These are phyloP conservation scores for Eumerus sabulonum DNA, from an alignment of 2,888 invertebrate genomes.

Conservation along the genomic window DNA sequence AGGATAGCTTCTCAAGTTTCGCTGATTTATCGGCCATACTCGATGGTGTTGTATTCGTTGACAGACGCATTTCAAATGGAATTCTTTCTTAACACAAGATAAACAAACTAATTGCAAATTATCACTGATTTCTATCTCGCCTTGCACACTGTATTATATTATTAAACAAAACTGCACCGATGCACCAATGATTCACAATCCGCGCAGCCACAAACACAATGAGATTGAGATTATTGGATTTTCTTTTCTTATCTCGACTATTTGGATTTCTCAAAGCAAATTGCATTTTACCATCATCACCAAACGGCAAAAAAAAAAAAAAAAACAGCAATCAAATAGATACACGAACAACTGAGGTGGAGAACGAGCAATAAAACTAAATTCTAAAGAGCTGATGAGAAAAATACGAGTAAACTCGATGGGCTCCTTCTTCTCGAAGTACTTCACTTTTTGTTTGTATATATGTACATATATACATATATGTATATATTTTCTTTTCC, in stretches of 20 bases:
- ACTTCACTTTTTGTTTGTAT: constrained; percentile 51
- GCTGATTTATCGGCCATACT: constrained; percentile 79
- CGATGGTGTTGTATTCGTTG: constrained; percentile 65
- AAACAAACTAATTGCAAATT: constrained; percentile 26
- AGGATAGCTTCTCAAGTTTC: constrained; percentile 77
- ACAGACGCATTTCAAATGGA: constrained; percentile 63
- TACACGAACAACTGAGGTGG: background rate
- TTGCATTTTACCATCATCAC: constrained; percentile 47
- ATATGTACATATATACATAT: no score
- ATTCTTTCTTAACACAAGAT: no score
- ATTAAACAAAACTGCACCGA: constrained; percentile 50
- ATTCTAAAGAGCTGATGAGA: constrained; percentile 1
- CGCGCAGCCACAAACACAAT: constrained; percentile 21
- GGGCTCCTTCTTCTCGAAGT: constrained; percentile 9
- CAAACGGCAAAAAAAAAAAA: no score
- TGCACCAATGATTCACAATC: constrained; percentile 23
- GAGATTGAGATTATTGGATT: constrained; percentile 12
- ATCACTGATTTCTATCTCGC: constrained; percentile 32
- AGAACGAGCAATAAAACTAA: constrained; percentile 9
- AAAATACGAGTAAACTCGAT: constrained; percentile 6
- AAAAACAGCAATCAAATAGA: no score
- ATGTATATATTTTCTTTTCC: constrained; percentile 34
- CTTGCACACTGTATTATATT: constrained; percentile 56
- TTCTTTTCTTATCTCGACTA: constrained; percentile 14
- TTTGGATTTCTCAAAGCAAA: constrained; percentile 43